phyloP scores from a whole-genome alignment of 2,888 invertebrate species.

The Nysson spinosus region DNA sequence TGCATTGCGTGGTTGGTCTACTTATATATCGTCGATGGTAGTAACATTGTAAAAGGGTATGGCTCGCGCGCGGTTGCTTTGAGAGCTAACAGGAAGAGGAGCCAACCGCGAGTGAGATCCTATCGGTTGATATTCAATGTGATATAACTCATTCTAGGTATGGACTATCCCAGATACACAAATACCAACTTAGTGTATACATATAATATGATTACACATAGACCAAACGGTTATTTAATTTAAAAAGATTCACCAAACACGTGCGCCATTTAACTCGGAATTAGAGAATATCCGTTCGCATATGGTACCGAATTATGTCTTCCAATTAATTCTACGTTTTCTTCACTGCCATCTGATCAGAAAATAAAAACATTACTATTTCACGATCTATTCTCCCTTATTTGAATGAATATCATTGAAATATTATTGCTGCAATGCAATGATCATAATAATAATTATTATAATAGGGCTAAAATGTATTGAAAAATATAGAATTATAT shows the following conservation, averaged over 20 bases:
- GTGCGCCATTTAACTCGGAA: conserved; percentile 26
- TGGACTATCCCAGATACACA: conserved; percentile 29
- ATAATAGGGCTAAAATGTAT: too few relatives aligned
- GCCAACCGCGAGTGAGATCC: conserved; percentile 49
- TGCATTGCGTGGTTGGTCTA: too few relatives aligned
- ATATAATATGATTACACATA: background rate
- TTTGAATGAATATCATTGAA: too few relatives aligned
- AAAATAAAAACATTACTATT: too few relatives aligned
- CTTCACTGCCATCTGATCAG: too few relatives aligned
- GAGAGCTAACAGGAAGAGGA: conserved; percentile 45
- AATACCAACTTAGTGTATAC: background rate
- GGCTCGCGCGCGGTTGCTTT: conserved; percentile 50
- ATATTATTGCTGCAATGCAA: too few relatives aligned
- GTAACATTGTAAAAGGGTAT: conserved; percentile 49
- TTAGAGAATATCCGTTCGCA: conserved; percentile 4
- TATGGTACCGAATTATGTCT: background rate
- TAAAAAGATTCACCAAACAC: conserved; percentile 26
- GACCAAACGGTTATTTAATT: conserved; percentile 11
- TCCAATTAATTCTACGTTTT: too few relatives aligned
- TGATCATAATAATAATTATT: too few relatives aligned
- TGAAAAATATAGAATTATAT: too few relatives aligned
- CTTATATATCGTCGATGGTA: conserved; percentile 35
- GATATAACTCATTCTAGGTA: conserved; percentile 57
- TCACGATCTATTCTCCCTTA: too few relatives aligned
- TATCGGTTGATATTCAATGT: conserved; percentile 59